Evolutionary conservation across 2,888 invertebrate species (phyloP), one percentile per base, ranked within the genome.

Genomic region (Antitype chi): DNA sequence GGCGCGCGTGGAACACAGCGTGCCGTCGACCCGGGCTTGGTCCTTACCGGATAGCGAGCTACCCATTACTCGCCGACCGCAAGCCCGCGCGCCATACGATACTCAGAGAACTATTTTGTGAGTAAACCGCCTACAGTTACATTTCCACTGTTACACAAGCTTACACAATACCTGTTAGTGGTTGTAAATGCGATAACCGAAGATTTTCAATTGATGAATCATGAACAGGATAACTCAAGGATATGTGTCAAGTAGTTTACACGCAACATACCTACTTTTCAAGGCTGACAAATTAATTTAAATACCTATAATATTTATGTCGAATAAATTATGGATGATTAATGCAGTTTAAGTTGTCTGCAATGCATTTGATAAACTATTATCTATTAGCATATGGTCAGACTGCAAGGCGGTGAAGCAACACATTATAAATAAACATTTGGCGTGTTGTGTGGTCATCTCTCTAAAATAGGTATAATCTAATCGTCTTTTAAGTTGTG

Each of bases 391-490:
- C 23, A 55, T 62, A 80, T 75, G 64, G 53, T 55, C 28, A 60
- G 66, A 57, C 49, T 17, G 49, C 38, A 55, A 70, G 23, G 49
- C 49, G 38, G 55, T 75, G 80, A 81, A 70, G 80, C 52, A 80
- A 80, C 32, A 66, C 6, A 52, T 75, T 80, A 63, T 80, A 57
- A 74, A 79, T 79, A 79, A 57, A 73, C 57, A 57, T 70, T 81
- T 75, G 25, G 66, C 49, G n/a, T 52, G n/a, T 28, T 80, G 38
- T 69, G 47, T 49, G 64, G 47, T 74, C 74, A 80, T 74, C 63
- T 53, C 4, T 55, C 38, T 43, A 53, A 76, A 72, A 71, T 69
- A 84, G 70, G 17, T 66, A 64, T 72, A 23, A 38, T 60, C 5
- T 28, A 70, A 66, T 66, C 25, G 64, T 13, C 20, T 15, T 53